A percentile compares a stretch with the other conserved stretches of the same genome.
Conservation (phyloP, 2,888 invertebrate genomes). For the Phytoseiulus persimilis region DNA sequence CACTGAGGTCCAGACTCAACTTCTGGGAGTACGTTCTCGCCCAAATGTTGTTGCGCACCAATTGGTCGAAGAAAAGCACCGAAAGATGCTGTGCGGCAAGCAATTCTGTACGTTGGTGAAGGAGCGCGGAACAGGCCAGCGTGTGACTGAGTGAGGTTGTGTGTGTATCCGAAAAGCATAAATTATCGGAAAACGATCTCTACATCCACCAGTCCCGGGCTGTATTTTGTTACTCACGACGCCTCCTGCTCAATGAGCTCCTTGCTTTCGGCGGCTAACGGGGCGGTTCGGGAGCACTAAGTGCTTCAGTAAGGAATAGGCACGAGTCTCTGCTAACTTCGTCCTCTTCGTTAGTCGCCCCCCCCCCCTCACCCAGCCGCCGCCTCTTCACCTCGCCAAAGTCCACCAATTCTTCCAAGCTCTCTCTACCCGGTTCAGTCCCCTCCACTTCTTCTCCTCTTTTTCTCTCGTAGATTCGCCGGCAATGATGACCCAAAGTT, state of each 20-base stretch:
- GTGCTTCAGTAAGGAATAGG: not conserved
- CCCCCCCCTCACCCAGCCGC: not conserved
- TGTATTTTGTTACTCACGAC: not conserved
- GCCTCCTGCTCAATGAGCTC: not conserved
- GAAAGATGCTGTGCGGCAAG: not conserved
- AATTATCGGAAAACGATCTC: slow-evolving; percentile 39
- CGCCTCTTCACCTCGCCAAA: not conserved
- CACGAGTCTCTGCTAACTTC: not conserved
- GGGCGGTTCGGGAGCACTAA: not conserved
- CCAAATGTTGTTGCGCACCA: not conserved
- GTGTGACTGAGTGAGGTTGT: not conserved
- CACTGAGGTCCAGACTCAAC: not conserved
- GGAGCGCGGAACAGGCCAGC: not conserved
- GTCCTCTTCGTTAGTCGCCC: not conserved
- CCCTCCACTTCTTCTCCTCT: not conserved
- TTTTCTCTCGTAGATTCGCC: too few relatives aligned
- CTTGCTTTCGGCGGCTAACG: not conserved
- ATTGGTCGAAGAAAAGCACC: not conserved
- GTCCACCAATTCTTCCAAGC: not conserved
- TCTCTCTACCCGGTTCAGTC: too few relatives aligned
- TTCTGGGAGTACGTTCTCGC: not conserved
- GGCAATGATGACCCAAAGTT: not conserved
- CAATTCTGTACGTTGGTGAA: not conserved
- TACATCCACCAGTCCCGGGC: not conserved
- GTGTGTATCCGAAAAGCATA: slow-evolving; percentile 36